These are phyloP conservation scores for Phymanthus crucifer DNA, from an alignment of 92 coral and sea anemone species.

Conservation along the genomic window DNA sequence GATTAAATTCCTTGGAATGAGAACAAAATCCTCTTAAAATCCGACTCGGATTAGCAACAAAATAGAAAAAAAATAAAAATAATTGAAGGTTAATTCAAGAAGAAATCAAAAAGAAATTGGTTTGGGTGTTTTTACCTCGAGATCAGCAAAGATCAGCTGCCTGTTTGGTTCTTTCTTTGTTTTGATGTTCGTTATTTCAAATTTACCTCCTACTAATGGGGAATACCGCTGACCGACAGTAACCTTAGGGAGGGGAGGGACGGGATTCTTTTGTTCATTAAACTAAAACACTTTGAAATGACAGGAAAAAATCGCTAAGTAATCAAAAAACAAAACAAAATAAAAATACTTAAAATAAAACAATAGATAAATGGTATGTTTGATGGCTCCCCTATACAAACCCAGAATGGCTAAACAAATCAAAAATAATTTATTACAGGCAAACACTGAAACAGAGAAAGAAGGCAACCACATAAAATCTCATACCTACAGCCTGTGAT, in stretches of 20 bases:
- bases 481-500: too few species aligned
- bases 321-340: too few species aligned
- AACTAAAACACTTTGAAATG: too few species aligned
- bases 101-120: neutral
- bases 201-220: slow-evolving; percentile 20
- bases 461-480: too few species aligned
- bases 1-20: neutral
- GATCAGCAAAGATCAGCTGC: neutral
- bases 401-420: too few species aligned
- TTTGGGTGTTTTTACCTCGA: neutral
- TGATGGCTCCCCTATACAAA: too few species aligned
- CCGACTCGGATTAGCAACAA: neutral
- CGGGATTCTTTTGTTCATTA: neutral
- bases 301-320: too few species aligned
- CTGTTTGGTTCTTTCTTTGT: slow-evolving; percentile 5
- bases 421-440: too few species aligned
- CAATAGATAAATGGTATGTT: too few species aligned
- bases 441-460: too few species aligned
- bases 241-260: neutral
- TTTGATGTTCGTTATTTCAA: slow-evolving; percentile 33
- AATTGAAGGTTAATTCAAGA: neutral
- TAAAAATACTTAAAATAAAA: too few species aligned
- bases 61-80: neutral
- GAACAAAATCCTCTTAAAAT: neutral
- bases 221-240: slow-evolving; percentile 2